Percentiles rank a stretch among this genome's conserved stretches.
Conservation (phyloP, 2,113 vertebrate species). For the Pycnonotus jocosus region DNA sequence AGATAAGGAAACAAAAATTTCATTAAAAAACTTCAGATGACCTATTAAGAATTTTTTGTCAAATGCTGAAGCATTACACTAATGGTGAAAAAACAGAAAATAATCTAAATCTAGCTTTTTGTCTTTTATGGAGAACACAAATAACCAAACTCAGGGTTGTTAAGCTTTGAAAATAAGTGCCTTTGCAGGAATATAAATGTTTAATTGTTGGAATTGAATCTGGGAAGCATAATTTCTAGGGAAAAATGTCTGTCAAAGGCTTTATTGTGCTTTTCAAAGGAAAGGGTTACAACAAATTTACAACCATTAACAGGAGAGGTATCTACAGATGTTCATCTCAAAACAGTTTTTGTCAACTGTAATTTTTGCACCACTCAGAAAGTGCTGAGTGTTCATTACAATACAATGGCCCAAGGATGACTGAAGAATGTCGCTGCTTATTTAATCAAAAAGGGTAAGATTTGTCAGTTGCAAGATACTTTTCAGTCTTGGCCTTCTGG, state of each 20-base stretch:
- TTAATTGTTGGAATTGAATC: not conserved
- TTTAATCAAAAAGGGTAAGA: not conserved
- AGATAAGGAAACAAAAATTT: not conserved
- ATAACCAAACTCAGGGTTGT: not conserved
- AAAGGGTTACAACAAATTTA: not conserved
- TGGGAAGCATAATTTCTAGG: not conserved
- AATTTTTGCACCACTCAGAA: not conserved
- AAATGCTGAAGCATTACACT: not conserved
- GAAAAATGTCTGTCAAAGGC: not conserved
- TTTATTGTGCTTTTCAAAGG: not conserved
- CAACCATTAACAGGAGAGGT: not conserved
- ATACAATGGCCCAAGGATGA: not conserved
- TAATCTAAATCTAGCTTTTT: not conserved
- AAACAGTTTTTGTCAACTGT: not conserved
- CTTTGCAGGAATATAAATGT: not conserved
- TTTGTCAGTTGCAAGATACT: not conserved
- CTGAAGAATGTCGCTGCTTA: not conserved
- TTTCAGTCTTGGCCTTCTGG: not conserved
- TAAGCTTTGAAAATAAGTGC: not conserved
- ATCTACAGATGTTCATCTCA: not conserved
- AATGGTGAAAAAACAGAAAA: not conserved
- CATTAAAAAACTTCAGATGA: not conserved
- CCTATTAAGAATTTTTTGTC: not conserved
- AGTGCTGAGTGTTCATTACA: not conserved
- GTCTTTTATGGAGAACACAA: not conserved